Base-by-base conservation (phyloP, 2,888 invertebrate genomes). In the Zhuqinia jingwanae region DNA sequence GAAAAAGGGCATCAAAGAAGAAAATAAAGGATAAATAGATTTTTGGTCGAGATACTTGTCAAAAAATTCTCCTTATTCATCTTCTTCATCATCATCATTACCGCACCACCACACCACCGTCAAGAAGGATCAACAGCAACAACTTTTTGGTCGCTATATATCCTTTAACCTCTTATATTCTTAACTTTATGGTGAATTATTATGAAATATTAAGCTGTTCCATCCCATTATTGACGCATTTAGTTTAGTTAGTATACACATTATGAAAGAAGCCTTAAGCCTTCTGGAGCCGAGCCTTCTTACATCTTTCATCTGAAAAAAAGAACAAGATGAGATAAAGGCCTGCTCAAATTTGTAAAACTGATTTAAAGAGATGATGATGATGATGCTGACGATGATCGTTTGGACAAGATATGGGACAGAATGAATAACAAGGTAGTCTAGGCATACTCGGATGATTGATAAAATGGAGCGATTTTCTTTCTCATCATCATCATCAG, bases 171-270 rank as follows among this genome's bases (percentile, higher is more conserved):
- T 73, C 73, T 30, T 36, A 8, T 8, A 8, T 36, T 75, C 75
- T 75, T 75, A 75, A 75, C 75, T 53, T 79, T 75, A 76, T 70
- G 85, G 86, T 86, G 77, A 86, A 75, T 86, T 81, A 81, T 83
- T 83, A 87, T 83, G 87, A 82, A 78, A 79, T 88, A 88, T 88
- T 88, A 86, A 81, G 77, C 88, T 80, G 80, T 88, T 86, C 76
- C 86, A 88, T 77, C 88, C 88, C 82, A 86, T 86, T 88, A 88
- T 88, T 85, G 86, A 88, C 86, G 85, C 88, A 85, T 85, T 88
- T 87, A 85, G 17, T 56, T 27, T 25, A 58, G 53, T 53, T 70
- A 22, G 22, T 70, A 45, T 70, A 47, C 68, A 70, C 68, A n/a
- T 75, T 75, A 75, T 27, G 53, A 53, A 75, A 36, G 11, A 15